Conservation (phyloP, 2,888 invertebrate genomes). For the Oxytorus armatus region DNA sequence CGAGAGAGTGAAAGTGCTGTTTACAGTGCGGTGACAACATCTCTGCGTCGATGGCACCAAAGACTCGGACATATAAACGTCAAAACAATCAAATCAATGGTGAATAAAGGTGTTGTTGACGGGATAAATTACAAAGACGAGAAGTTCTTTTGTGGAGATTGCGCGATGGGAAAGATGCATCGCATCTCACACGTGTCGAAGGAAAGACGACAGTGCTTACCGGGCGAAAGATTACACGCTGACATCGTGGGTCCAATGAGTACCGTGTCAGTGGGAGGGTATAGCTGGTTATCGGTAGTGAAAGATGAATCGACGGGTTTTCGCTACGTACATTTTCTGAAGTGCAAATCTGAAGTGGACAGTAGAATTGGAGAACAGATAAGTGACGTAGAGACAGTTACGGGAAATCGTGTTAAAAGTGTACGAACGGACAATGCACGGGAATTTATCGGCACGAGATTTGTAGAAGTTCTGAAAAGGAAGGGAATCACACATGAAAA, state of each 20-base stretch:
- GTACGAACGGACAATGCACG: conserved; percentile 6
- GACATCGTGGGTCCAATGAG: conserved; percentile 64
- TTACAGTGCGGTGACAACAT: background rate
- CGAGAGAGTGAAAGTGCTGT: too few species aligned
- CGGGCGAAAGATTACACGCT: conserved; percentile 63
- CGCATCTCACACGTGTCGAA: conserved; percentile 40
- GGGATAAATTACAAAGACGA: conserved; percentile 2
- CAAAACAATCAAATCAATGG: conserved; percentile 4
- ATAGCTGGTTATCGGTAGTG: conserved; percentile 56
- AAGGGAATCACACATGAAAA: conserved; percentile 60
- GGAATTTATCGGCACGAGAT: background rate
- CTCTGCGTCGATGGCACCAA: conserved; percentile 43
- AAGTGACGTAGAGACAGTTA: conserved; percentile 25
- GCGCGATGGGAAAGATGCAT: too few species aligned
- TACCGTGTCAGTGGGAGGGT: conserved; percentile 51
- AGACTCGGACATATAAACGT: conserved; percentile 33
- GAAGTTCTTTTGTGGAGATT: conserved; percentile 57
- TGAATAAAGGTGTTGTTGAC: conserved; percentile 13
- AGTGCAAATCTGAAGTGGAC: conserved; percentile 54
- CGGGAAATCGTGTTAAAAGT: conserved; percentile 17
- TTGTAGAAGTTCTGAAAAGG: background rate
- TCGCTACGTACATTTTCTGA: conserved; percentile 50
- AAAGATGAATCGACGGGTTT: conserved; percentile 64
- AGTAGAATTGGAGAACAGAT: conserved; percentile 1
- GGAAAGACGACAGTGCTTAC: conserved; percentile 11